Percentiles rank a stretch among this genome's conserved stretches.
phyloP scores from a whole-genome alignment of 2,888 invertebrate genomes.

The Ormyrus pomaceus region DNA sequence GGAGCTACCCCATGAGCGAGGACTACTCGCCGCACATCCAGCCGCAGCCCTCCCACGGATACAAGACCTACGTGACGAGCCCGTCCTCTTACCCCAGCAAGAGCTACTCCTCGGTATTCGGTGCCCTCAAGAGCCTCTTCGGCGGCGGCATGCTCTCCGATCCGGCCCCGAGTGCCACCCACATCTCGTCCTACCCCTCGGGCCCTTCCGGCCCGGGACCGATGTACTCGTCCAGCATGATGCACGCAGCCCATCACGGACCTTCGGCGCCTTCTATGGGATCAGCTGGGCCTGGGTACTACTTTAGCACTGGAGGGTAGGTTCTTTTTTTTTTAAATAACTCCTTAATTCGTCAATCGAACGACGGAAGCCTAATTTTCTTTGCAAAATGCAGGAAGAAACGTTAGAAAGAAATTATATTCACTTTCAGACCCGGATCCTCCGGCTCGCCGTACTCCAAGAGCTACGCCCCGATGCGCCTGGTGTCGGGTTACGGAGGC shows the following conservation, averaged over 20 bases:
- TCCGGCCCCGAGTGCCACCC: slow-evolving; percentile 40
- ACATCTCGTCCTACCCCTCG: slow-evolving; percentile 14
- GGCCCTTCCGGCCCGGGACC: background rate
- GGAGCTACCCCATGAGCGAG: background rate
- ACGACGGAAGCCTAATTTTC: too few species aligned
- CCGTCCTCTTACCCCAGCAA: slow-evolving; percentile 29
- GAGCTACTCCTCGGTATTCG: slow-evolving; percentile 48
- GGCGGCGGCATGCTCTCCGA: slow-evolving; percentile 27
- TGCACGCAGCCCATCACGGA: slow-evolving; percentile 15
- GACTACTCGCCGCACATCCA: slow-evolving; percentile 16
- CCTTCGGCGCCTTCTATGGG: background rate
- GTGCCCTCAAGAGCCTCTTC: slow-evolving; percentile 54
- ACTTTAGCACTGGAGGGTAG: slow-evolving; percentile 42
- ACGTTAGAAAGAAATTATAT: too few species aligned
- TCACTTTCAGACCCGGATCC: slow-evolving; percentile 4
- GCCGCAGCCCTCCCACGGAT: slow-evolving; percentile 7
- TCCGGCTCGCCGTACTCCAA: slow-evolving; percentile 51
- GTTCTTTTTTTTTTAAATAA: background rate
- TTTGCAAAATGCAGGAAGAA: too few species aligned
- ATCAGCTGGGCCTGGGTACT: slow-evolving; percentile 30
- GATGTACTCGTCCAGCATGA: slow-evolving; percentile 14
- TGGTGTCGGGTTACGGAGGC: slow-evolving; percentile 25
- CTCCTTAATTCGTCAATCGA: too few species aligned
- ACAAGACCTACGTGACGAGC: slow-evolving; percentile 51
- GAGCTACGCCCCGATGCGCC: slow-evolving; percentile 50